Evolutionary conservation across 2,888 invertebrate species (phyloP).

Genomic region (Lordiphosa fenestrarum): DNA sequence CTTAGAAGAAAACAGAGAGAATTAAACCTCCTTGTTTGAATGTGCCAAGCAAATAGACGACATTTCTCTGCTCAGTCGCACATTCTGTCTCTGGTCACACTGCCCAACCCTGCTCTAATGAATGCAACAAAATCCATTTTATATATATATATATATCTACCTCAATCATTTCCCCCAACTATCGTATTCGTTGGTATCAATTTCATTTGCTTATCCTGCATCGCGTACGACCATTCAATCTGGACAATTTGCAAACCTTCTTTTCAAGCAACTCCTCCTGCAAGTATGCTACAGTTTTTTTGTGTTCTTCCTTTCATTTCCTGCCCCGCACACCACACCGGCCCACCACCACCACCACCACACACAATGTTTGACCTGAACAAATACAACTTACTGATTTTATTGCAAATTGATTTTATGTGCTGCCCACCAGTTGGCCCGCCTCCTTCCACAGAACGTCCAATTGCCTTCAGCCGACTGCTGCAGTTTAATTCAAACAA

Average conservation of each 20-base stretch:
- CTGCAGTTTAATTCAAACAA: constrained; percentile 66
- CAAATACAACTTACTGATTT: constrained; percentile 73
- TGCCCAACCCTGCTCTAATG: too few relatives aligned
- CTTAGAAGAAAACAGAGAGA: too few relatives aligned
- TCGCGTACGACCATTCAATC: not conserved
- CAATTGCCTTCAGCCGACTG: constrained; percentile 11
- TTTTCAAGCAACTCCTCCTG: not conserved
- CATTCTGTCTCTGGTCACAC: too few relatives aligned
- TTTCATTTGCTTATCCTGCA: not conserved
- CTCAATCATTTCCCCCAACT: too few relatives aligned
- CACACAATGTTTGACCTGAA: constrained; percentile 51
- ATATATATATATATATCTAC: too few relatives aligned
- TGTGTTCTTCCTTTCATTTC: not conserved
- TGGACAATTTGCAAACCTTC: not conserved
- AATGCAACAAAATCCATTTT: too few relatives aligned
- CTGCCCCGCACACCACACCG: too few relatives aligned
- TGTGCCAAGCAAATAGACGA: too few relatives aligned
- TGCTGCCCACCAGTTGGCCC: constrained; percentile 25
- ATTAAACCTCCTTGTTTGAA: too few relatives aligned
- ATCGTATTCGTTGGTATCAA: too few relatives aligned
- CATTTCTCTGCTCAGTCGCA: too few relatives aligned
- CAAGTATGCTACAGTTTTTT: constrained; percentile 9
- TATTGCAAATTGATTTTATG: constrained; percentile 75
- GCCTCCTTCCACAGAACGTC: not conserved
- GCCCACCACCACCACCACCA: too few relatives aligned